A percentile compares a stretch with the other conserved stretches of the same genome.
Evolutionary conservation across 2,113 vertebrate species (phyloP).

Genomic region (Hypanus sabinus): DNA sequence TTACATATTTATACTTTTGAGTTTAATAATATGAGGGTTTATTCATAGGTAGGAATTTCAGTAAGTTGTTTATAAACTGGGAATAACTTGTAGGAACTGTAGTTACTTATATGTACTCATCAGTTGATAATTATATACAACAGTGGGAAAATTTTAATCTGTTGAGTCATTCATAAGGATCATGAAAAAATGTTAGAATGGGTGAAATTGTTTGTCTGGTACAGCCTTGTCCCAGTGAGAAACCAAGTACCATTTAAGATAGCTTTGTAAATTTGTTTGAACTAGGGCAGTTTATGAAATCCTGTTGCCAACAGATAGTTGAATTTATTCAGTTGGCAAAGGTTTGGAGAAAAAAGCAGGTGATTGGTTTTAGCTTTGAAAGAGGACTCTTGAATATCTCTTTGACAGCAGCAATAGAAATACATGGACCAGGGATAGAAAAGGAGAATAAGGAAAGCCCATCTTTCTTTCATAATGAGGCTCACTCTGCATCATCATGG

Average conservation of each 20-base stretch:
- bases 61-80: no score
- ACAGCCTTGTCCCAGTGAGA: constrained; percentile 39
- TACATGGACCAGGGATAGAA: not conserved
- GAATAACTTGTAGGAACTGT: not conserved
- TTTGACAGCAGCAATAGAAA: constrained; percentile 40
- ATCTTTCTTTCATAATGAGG: not conserved
- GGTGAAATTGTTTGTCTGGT: constrained; percentile 42
- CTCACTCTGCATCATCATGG: not conserved
- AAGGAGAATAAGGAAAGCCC: not conserved
- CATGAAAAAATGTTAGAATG: constrained; percentile 40
- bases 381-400: constrained; percentile 39
- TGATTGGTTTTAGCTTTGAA: constrained; percentile 43
- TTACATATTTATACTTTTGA: no score
- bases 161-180: not conserved
- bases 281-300: constrained; percentile 41
- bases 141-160: not conserved
- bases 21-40: no score
- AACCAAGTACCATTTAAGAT: constrained; percentile 40
- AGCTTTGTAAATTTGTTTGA: constrained; percentile 42
- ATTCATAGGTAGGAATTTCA: no score
- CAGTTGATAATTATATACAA: not conserved
- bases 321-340: constrained; percentile 42
- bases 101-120: no score
- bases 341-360: constrained; percentile 38
- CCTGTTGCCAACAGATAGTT: constrained; percentile 32